Conservation (phyloP, 53 echinoderm and acorn worm species). For the Actinopyga echinites region DNA sequence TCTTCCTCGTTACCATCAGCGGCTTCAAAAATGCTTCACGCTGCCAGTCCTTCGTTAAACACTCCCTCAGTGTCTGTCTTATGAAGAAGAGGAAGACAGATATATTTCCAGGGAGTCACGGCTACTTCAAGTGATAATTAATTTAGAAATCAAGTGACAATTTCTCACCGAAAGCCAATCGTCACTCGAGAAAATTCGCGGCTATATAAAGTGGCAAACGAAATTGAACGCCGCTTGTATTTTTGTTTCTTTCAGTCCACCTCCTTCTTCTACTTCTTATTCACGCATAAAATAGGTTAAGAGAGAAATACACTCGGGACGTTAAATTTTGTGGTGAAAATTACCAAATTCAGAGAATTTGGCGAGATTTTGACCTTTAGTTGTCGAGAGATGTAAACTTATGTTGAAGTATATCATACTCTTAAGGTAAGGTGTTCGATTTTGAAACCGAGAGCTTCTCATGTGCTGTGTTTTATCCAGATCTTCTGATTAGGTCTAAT, state of each 20-base stretch:
- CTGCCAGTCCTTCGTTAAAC: too few species aligned
- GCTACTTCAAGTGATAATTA: slow-evolving; percentile 32
- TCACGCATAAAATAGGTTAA: slow-evolving; percentile 32
- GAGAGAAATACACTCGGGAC: slow-evolving; percentile 16
- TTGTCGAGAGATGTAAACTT: too few species aligned
- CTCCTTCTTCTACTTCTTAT: neutral
- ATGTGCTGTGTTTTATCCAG: too few species aligned
- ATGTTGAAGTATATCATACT: too few species aligned
- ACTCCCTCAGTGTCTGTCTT: too few species aligned
- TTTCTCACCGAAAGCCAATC: slow-evolving; percentile 8
- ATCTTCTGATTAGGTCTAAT: too few species aligned
- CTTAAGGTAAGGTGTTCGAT: too few species aligned
- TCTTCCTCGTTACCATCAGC: too few species aligned
- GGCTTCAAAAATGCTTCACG: too few species aligned
- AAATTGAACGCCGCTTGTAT: slow-evolving; percentile 5
- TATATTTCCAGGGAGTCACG: slow-evolving; percentile 23
- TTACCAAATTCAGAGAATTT: too few species aligned
- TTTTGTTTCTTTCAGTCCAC: neutral
- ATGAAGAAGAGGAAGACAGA: neutral
- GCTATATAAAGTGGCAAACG: neutral
- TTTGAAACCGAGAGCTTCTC: too few species aligned
- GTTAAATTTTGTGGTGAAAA: slow-evolving; percentile 7
- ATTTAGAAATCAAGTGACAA: slow-evolving; percentile 40
- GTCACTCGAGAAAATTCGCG: slow-evolving; percentile 9
- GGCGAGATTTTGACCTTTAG: too few species aligned